A percentile compares a stretch with the other conserved stretches of the same genome.
phyloP scores from a whole-genome alignment of 2,888 invertebrate species.

The Cantharis nigra region DNA sequence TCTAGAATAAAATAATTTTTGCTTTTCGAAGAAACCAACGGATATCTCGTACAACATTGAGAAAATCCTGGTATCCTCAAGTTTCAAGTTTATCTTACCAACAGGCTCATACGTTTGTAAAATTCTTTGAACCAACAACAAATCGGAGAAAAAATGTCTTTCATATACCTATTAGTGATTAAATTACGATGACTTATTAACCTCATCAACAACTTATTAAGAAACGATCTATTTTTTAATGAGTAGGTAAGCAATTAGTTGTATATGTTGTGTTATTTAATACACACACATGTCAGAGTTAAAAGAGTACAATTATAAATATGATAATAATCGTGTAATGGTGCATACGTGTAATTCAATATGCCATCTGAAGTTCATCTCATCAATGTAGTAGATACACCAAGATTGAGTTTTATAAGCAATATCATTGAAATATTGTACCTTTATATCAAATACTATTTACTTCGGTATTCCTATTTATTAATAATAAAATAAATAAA shows the following conservation, averaged over 20 bases:
- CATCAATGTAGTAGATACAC: neutral
- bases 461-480: neutral
- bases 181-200: neutral
- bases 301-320: neutral
- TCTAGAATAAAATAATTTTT: neutral
- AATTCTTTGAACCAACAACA: neutral
- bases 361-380: neutral
- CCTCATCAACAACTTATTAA: neutral
- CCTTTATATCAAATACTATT: neutral
- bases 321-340: neutral
- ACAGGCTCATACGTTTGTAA: neutral
- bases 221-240: neutral
- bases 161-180: too few species aligned
- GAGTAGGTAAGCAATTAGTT: neutral
- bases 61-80: too few species aligned
- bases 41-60: too few species aligned
- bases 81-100: too few species aligned
- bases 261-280: neutral
- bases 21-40: too few species aligned
- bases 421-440: neutral
- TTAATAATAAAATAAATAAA: neutral
- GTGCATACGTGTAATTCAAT: neutral
- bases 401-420: neutral
- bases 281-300: neutral
- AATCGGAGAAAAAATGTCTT: neutral